Percentiles rank a stretch among this genome's conserved stretches.
Conservation (phyloP, 92 coral and sea anemone genomes). For the Porites evermanni region DNA sequence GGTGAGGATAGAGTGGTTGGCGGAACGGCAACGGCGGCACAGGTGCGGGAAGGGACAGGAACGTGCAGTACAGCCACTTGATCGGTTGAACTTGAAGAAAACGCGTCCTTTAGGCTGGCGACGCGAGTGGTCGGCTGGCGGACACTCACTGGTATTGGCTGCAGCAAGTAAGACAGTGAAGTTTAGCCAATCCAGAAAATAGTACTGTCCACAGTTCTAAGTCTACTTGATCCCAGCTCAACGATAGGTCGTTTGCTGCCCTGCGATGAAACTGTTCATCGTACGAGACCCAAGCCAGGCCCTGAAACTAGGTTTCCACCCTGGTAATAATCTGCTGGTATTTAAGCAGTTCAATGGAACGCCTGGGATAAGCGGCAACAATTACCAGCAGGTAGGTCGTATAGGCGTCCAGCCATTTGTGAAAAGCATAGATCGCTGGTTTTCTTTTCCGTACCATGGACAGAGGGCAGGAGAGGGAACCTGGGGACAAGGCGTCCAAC, state of each 20-base stretch:
- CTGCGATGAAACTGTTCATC: neutral
- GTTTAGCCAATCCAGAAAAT: slow-evolving; percentile 8
- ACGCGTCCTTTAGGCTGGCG: neutral
- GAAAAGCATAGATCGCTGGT: neutral
- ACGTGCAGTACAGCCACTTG: neutral
- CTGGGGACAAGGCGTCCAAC: neutral
- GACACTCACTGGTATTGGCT: neutral
- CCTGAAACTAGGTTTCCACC: neutral
- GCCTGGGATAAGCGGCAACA: neutral
- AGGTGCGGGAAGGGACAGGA: neutral
- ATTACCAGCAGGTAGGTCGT: neutral
- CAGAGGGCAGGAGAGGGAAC: neutral
- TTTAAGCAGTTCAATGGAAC: neutral
- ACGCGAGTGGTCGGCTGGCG: neutral
- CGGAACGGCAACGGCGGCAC: slow-evolving; percentile 22
- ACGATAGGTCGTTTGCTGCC: neutral
- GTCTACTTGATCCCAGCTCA: neutral
- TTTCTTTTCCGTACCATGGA: slow-evolving; percentile 2
- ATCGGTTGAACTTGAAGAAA: neutral
- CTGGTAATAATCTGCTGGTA: neutral
- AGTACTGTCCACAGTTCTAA: neutral
- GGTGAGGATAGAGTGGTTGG: neutral
- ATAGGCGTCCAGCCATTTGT: slow-evolving; percentile 9
- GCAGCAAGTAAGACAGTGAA: neutral
- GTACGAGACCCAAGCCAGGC: neutral